Evolutionary conservation across 2,113 vertebrate species (phyloP), one percentile per base, ranked within the genome.

Genomic region (Labeo catla): DNA sequence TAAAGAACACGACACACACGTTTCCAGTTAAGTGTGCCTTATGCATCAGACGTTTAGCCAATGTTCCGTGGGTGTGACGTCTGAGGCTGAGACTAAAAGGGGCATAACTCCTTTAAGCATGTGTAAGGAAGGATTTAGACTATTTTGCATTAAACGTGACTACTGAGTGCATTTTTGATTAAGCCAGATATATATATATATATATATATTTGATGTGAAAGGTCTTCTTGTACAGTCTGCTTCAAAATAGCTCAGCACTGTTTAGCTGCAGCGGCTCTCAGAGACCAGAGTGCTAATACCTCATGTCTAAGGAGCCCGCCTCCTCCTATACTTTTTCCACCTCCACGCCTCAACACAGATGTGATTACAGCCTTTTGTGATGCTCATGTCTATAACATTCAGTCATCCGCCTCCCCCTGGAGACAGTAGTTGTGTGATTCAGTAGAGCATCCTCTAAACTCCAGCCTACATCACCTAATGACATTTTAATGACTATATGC

Each of bases 401-500:
- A 68, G 77, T 87, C 87, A 86, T 66, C 9, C 12, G 21, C 83
- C 72, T 83, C 21, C 78, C 65, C 63, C 12, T 63, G 70, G 66
- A 52, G 59, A 76, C 84, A 86, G 84, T 19, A 72, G 65, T 84
- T 84, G 63, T 83, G 34, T 57, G 43, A 84, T 85, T 65, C 63
- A 39, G 9, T 43, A 39, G 28, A 47, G 50, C 70, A 72, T 81
- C 84, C 45, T 65, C 74, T 85, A 43, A 65, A 80, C 79, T 73
- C 65, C 63, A 79, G 83, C 81, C 70, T 85, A 45, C 59, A 83
- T 86, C 80, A 21, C 39, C 50, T 73, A 82, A 87, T 88, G 82
- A 80, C 81, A 82, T 78, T 28, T 28, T 86, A 86, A 86, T 88
- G 77, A 84, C 76, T 66, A 63, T 73, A 54, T 49, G 10, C 78